Evolutionary conservation across 1,140 invertebrate genomes (phyloP), one percentile per base, ranked within the genome.

Genomic region (Thrips palmi): DNA sequence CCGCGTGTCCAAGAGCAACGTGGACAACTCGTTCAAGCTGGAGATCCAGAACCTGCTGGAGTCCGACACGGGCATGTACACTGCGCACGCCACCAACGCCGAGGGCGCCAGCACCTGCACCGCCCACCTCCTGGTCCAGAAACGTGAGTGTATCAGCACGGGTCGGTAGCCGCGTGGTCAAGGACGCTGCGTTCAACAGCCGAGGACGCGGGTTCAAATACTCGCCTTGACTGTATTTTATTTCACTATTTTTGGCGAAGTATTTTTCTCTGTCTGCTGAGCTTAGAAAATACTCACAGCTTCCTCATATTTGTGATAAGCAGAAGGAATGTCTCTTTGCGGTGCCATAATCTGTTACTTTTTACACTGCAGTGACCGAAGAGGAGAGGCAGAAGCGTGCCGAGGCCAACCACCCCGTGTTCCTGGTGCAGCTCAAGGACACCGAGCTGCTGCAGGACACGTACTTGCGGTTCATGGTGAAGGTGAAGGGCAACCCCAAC

Each of bases 1-100:
- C 47, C 62, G 83, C 6, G 70, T 86, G 12, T 64, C 63, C 0
- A 57, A 60, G 28, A 57, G 61, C 8, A 64, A 72, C 21, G n/a
- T n/a, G n/a, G 62, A 65, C 17, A 53, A 58, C 7, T 59, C 56
- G 1, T 77, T 71, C 52, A 71, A 67, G 35, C 59, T 97, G 37
- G 67, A 77, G 47, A 71, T 97, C 15, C 67, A 76, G 45, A 78
- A 92, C 47, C 83, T 80, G 38, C 63, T 67, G 15, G 77, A 79
- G 37, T 70, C 71, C 23, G 92, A 97, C 59, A 70, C 72, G 2
- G 92, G 91, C 11, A 68, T 86, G 15, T 98, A 97, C 53, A 91
- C 84, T 1, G 86, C 85, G 33, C 68, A 81, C 24, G 89, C 87
- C n/a, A 72, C 71, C 29, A 91, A 89, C 52, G 71, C 77, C 22